Evolutionary conservation across 2,113 vertebrate species (phyloP), one percentile per base, ranked within the genome.

Genomic region (Neolamprologus ventralis): DNA sequence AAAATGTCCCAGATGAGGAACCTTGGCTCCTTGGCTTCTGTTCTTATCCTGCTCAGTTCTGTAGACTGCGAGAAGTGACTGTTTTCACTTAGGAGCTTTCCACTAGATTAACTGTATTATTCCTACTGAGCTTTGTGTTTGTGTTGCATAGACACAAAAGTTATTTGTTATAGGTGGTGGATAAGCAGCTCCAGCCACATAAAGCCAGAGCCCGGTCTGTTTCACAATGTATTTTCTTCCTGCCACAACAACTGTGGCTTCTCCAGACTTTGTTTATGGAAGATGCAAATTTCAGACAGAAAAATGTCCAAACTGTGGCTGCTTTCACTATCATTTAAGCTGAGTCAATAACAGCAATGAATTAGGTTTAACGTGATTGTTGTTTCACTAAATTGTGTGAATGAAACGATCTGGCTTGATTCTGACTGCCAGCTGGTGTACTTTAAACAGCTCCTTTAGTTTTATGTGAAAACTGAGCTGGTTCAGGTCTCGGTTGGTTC

Each of bases 261-360:
- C 42, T 85, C 55, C 92, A 89, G 90, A 94, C 91, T 85, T 51
- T 94, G 88, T 94, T 94, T 92, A 89, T 91, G 58, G 49, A 89
- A 58, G 58, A 87, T 73, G 75, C 81, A 88, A 57, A 88, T 89
- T 54, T 88, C 23, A 71, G 81, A 6, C 73, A 35, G 58, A 79
- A 86, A 81, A 55, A 28, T n/a, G 88, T 80, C 88, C 85, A 88
- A 88, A 89, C 88, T 86, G 85, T 71, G 88, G 86, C 37, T 1
- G 3, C 23, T 88, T 83, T 83, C 83, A 84, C 57, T 63, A 87
- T 86, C 9, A 7, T 28, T 40, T 80, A 26, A 37, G 33, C 28
- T 35, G 65, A 54, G 54, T 54, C 35, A 57, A 58, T 75, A 42
- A 87, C 68, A 87, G 40, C 75, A 82, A 63, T 17, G 21, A 54